These are phyloP conservation scores for Caenorhabditis doughertyi DNA, from an alignment of 2,888 invertebrate species.

Conservation along the genomic window DNA sequence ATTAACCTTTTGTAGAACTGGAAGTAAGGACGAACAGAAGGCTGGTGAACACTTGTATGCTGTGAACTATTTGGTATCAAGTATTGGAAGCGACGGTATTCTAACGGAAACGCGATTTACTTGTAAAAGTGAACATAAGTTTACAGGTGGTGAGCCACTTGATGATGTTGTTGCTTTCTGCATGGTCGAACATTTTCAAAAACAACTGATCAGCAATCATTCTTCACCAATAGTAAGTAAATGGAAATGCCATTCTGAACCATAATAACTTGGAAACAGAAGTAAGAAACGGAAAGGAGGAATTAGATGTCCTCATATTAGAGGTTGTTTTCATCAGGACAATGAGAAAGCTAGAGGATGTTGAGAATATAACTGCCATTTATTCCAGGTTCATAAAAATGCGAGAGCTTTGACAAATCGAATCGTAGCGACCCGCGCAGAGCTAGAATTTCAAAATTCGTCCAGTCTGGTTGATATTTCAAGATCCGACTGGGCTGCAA, in stretches of 20 bases:
- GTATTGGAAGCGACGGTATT: constrained; percentile 63
- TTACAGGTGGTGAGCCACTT: constrained; percentile 71
- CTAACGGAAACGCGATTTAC: neutral
- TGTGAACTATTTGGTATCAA: constrained; percentile 69
- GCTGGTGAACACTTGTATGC: constrained; percentile 68
- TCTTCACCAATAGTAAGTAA: constrained; percentile 57
- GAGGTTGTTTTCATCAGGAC: no score
- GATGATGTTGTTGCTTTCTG: constrained; percentile 77
- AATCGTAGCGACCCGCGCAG: constrained; percentile 55
- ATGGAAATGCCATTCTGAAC: no score
- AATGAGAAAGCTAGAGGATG: no score
- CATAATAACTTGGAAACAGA: no score
- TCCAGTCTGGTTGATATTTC: constrained; percentile 56
- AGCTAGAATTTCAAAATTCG: constrained; percentile 54
- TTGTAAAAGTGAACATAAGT: neutral
- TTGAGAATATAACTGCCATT: no score
- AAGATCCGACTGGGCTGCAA: constrained; percentile 76
- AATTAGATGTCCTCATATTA: no score
- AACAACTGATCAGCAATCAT: constrained; percentile 71
- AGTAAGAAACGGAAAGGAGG: no score
- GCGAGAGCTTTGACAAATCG: constrained; percentile 59
- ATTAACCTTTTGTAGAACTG: constrained; percentile 45
- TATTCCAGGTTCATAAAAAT: constrained; percentile 63
- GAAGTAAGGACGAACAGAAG: constrained; percentile 60
- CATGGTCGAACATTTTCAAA: constrained; percentile 78